Conservation (phyloP, 2,797 vertebrate species). For the Lophius americanus region DNA sequence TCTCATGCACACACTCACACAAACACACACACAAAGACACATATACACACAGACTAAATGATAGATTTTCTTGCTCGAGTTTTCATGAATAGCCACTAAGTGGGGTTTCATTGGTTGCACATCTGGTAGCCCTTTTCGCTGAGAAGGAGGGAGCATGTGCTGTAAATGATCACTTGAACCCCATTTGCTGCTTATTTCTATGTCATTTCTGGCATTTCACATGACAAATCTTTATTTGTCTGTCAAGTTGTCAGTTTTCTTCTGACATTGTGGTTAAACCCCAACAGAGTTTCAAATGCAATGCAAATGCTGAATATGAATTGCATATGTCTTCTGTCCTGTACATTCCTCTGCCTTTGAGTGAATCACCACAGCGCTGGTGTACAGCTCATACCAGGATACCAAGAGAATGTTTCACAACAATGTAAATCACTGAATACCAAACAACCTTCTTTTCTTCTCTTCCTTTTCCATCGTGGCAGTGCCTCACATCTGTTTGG, state of each 20-base stretch:
- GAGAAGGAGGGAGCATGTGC: conserved; percentile 46
- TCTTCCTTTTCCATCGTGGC: neutral
- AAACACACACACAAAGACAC: conserved; percentile 1
- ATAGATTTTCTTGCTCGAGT: conserved; percentile 44
- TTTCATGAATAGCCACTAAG: conserved; percentile 66
- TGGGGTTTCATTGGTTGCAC: conserved; percentile 59
- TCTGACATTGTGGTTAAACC: conserved; percentile 57
- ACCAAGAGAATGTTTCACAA: conserved; percentile 31
- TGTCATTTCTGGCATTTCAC: conserved; percentile 51
- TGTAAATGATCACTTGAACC: conserved; percentile 47
- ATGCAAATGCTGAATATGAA: conserved; percentile 42
- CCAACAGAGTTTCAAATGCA: conserved; percentile 35
- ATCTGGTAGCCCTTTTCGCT: conserved; percentile 72
- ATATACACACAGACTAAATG: conserved; percentile 6
- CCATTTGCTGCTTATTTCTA: conserved; percentile 26
- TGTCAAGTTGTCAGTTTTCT: conserved; percentile 67
- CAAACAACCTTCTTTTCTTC: neutral
- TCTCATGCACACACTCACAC: conserved; percentile 4
- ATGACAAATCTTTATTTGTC: conserved; percentile 59
- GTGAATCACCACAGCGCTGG: conserved; percentile 7
- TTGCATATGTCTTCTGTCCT: conserved; percentile 60
- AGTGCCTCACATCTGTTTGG: conserved; percentile 19
- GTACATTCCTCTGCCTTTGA: conserved; percentile 42
- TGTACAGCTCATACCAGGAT: conserved; percentile 22
- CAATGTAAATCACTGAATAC: conserved; percentile 15